Evolutionary conservation across 2,888 invertebrate species (phyloP), one percentile per base, ranked within the genome.

Genomic region (Rotaria socialis): DNA sequence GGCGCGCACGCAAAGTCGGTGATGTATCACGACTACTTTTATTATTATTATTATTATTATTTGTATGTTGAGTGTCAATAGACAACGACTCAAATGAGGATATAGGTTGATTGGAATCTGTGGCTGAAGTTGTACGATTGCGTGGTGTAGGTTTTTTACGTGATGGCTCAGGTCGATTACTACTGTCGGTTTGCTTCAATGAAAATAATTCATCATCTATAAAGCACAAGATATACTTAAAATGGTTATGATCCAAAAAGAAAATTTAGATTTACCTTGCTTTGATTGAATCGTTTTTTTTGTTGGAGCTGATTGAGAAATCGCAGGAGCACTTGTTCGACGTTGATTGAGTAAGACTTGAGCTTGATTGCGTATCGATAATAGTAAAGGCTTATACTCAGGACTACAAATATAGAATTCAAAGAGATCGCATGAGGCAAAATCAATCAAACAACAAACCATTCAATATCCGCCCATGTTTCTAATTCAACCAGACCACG

Each of bases 401-500:
- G n/a, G 47, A 47, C 80, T 80, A n/a, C 6, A 80, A 22, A 43
- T 3, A n/a, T 24, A 80, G 8, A 43, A 43, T 24, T 24, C 24
- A 10, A 47, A 47, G 4, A 47, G n/a, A 80, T 14, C 2, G 11
- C 5, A 5, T 41, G 3, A 47, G 19, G 8, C 16, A 22, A 84
- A 41, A 84, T 22, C 35, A 2, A 22, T 5, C 19, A 35, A 43
- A 56, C 19, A 47, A 43, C 50, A 22, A 52, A 86, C 86, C 86
- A 86, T 86, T 86, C 86, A 50, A 47, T 84, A 47, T 74, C 41
- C 11, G 58, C 43, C 86, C 86, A 86, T 85, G 43, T 56, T 56
- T 86, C 80, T 41, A 86, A 85, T 24, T 86, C 85, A 8, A 41
- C 14, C 1, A 86, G 5, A 19, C 86, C 86, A 27, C 80, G 74